Base-by-base conservation (phyloP, 2,888 invertebrate species). In the Anoplius nigerrimus region DNA sequence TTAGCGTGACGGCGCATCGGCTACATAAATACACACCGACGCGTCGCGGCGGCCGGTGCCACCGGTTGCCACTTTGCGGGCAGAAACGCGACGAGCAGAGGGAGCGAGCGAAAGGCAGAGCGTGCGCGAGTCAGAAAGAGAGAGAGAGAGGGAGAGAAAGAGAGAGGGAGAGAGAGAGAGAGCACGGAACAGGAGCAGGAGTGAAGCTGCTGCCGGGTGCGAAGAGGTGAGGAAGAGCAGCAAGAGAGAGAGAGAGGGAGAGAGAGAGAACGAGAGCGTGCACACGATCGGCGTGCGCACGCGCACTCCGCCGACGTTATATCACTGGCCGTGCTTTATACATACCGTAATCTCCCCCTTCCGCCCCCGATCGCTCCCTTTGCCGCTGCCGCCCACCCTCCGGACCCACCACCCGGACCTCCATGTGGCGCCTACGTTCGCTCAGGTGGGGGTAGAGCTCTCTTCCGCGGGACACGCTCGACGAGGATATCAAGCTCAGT, bases 401-500 rank as follows among this genome's bases (percentile, higher is more conserved):
- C 20, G 34, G 42, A 22, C 51, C 53, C 55, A 60, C 56, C 54
- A 48, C 62, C 55, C 61, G 69, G 46, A 53, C 64, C 53, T 64
- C 71, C 60, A 68, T 68, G 71, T 66, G 66, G 62, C 67, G 76
- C 63, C 59, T 69, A 67, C 58, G 69, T 63, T 65, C 43, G 21
- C 52, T 56, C 20, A 51, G 53, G 78, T 75, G 79, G 71, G 73
- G 80, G 72, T 63, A 65, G 66, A 73, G 77, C 69, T 71, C 68
- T 76, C 74, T 74, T 70, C 72, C 75, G 74, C 72, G 71, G 71
- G 66, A 75, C 80, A 80, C 76, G 78, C 75, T 76, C 79, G 75
- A 66, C 71, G 75, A 75, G 74, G 77, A 72, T 77, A 78, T 75
- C 78, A 80, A 77, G 80, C 78, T 84, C 83, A 84, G 84, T 84